Conservation (phyloP, 2,113 vertebrate species). For the Catharus fuscescens region DNA sequence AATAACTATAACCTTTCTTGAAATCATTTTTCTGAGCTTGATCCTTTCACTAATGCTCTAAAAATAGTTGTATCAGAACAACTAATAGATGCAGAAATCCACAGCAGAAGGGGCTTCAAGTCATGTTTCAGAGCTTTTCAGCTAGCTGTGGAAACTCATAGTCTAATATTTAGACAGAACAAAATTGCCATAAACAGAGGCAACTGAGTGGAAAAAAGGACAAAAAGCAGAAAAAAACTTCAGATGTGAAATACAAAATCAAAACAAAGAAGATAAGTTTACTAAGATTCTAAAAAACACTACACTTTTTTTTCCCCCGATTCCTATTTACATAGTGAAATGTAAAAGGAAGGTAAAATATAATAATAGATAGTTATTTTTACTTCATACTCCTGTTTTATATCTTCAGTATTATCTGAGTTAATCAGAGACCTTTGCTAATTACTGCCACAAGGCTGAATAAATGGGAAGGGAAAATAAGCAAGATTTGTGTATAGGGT, state of each 20-base stretch:
- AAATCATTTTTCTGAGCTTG: not conserved
- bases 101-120: not conserved
- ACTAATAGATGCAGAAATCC: not conserved
- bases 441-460: constrained; percentile 16
- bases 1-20: not conserved
- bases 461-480: constrained; percentile 34
- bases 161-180: not conserved
- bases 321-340: not conserved
- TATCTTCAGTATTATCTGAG: not conserved
- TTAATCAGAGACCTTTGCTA: constrained; percentile 1
- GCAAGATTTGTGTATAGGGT: not conserved
- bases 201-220: not conserved
- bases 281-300: not conserved
- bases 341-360: not conserved
- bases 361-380: not conserved
- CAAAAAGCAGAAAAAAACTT: not conserved
- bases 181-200: not conserved
- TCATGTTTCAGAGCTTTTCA: not conserved
- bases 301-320: not conserved
- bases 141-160: not conserved
- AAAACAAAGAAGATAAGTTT: not conserved
- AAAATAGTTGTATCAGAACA: not conserved
- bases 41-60: not conserved
- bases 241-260: not conserved
- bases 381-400: not conserved